Conservation (phyloP, 1,140 invertebrate genomes). For the Caligus rogercresseyi region DNA sequence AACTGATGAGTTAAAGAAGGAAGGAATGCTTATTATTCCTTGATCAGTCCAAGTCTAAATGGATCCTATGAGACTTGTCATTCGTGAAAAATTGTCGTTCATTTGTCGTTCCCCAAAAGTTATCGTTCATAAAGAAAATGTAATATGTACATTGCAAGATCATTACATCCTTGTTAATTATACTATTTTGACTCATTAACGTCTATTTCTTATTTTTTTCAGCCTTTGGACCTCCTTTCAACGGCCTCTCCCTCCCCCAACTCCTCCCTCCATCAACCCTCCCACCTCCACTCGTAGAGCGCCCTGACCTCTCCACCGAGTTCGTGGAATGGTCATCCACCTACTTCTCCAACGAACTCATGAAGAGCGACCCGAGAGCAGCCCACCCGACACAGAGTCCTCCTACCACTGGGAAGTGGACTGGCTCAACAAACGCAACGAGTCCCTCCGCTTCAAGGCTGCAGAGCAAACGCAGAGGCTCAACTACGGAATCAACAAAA, state of each 20-base stretch:
- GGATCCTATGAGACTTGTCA: too few relatives aligned
- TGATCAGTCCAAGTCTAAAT: too few relatives aligned
- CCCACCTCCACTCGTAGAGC: background rate
- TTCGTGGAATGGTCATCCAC: conserved; percentile 17
- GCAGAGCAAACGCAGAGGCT: background rate
- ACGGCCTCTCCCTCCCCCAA: background rate
- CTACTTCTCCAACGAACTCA: conserved; percentile 17
- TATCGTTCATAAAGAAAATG: too few relatives aligned
- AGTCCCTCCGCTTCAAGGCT: background rate
- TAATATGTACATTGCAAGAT: too few relatives aligned
- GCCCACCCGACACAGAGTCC: conserved; percentile 7
- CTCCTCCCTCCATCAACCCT: background rate
- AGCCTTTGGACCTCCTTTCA: background rate
- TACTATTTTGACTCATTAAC: background rate
- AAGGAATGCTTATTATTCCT: too few relatives aligned
- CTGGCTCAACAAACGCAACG: conserved; percentile 14
- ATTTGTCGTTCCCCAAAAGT: too few relatives aligned
- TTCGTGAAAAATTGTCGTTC: too few relatives aligned
- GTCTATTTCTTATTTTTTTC: background rate
- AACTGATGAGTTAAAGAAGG: too few relatives aligned
- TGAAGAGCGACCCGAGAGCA: background rate
- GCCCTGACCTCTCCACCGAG: background rate
- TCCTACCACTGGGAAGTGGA: background rate
- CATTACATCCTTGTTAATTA: too few relatives aligned
- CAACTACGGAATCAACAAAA: background rate